A percentile compares a stretch with the other conserved stretches of the same genome.
Conservation (phyloP, 2,113 vertebrate genomes). For the Holacanthus passer region DNA sequence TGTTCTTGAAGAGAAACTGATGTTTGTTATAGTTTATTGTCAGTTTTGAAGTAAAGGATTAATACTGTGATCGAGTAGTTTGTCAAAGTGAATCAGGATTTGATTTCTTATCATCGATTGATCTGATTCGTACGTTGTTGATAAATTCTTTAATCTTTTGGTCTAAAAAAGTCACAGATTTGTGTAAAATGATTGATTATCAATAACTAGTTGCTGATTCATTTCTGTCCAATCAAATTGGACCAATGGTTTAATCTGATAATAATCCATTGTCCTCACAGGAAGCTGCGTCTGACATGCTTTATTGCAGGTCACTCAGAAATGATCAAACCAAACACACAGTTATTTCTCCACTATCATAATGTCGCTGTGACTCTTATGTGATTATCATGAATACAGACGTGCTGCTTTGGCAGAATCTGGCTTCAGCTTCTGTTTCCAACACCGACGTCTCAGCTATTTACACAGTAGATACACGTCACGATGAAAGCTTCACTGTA, state of each 20-base stretch:
- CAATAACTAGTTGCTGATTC: too few species aligned
- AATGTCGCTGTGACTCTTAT: background rate
- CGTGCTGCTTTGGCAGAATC: conserved; percentile 36
- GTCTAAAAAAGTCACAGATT: too few species aligned
- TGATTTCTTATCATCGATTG: too few species aligned
- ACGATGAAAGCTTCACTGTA: conserved; percentile 41
- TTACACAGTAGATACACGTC: conserved; percentile 26
- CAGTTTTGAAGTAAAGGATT: too few species aligned
- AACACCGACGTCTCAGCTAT: conserved; percentile 29
- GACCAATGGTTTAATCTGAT: background rate
- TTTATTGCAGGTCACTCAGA: conserved; percentile 74
- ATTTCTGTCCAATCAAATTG: too few species aligned
- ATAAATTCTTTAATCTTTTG: too few species aligned
- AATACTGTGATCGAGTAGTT: too few species aligned
- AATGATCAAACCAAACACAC: conserved; percentile 66
- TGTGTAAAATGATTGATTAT: too few species aligned
- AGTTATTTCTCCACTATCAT: conserved; percentile 25
- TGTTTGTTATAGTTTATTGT: too few species aligned
- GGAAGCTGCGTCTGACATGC: conserved; percentile 36
- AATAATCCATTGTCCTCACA: background rate
- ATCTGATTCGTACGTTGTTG: too few species aligned
- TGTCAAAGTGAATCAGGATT: too few species aligned
- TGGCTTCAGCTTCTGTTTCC: conserved; percentile 41
- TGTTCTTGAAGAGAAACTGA: too few species aligned
- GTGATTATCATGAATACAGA: conserved; percentile 1